Conservation (phyloP, 2,888 invertebrate genomes). For the Drosophila siamana region DNA sequence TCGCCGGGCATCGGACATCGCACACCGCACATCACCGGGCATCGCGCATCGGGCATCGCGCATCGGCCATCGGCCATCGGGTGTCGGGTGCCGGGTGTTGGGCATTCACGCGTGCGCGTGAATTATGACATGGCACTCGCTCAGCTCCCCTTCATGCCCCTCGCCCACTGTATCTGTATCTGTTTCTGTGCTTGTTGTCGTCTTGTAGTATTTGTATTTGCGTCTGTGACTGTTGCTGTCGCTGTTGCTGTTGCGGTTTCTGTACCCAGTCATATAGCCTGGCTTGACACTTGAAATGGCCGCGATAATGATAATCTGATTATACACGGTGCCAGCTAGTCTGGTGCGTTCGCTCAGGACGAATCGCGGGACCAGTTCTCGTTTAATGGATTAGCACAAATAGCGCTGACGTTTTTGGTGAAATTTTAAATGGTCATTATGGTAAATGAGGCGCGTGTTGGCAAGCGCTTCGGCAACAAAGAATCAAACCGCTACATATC, state of each 20-base stretch:
- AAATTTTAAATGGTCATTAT: slow-evolving; percentile 72
- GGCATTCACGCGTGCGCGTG: slow-evolving; percentile 68
- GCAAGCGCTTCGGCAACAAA: slow-evolving; percentile 53
- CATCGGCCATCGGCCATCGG: background rate
- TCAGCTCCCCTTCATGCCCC: slow-evolving; percentile 11
- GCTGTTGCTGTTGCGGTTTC: background rate
- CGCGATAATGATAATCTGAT: slow-evolving; percentile 41
- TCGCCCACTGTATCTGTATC: background rate
- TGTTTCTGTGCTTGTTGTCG: background rate
- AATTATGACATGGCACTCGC: slow-evolving; percentile 61
- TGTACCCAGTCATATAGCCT: slow-evolving; percentile 5
- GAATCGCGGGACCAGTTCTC: slow-evolving; percentile 37
- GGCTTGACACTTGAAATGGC: slow-evolving; percentile 31
- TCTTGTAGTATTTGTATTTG: background rate
- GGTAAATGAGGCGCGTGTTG: slow-evolving; percentile 63
- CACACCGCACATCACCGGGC: background rate
- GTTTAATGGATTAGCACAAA: slow-evolving; percentile 57
- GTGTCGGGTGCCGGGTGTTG: slow-evolving; percentile 3
- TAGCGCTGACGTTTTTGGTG: slow-evolving; percentile 59
- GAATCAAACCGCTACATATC: slow-evolving; percentile 64
- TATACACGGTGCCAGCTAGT: slow-evolving; percentile 69
- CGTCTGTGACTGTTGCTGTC: slow-evolving; percentile 2
- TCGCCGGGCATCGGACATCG: background rate
- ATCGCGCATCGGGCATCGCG: background rate
- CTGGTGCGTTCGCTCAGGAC: slow-evolving; percentile 62